A percentile compares a stretch with the other conserved stretches of the same genome.
These are phyloP conservation scores for Drosophila mojavensis DNA, from an alignment of 1,140 invertebrate genomes.

Conservation along the genomic window DNA sequence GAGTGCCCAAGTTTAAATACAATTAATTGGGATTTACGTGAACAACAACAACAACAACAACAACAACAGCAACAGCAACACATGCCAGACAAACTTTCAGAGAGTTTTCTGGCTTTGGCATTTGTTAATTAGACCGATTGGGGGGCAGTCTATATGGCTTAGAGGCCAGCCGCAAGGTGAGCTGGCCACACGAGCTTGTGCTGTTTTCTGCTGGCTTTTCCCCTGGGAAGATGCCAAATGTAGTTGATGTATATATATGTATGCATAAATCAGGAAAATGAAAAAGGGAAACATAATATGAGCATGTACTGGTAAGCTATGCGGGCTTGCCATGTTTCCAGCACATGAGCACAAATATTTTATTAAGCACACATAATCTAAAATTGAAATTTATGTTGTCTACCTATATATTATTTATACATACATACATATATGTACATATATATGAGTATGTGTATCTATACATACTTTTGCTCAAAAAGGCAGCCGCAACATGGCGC, in stretches of 20 bases:
- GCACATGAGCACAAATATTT: constrained; percentile 63
- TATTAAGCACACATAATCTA: constrained; percentile 76
- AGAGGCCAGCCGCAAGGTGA: constrained; percentile 19
- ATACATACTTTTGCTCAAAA: constrained; percentile 29
- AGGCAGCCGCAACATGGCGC: constrained; percentile 25
- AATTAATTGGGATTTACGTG: constrained; percentile 34
- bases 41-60: constrained; percentile 16
- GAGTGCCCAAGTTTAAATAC: constrained; percentile 10
- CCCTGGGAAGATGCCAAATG: background rate
- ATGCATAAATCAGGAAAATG: constrained; percentile 20
- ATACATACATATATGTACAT: background rate
- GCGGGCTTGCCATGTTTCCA: constrained; percentile 7
- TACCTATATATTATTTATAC: constrained; percentile 7
- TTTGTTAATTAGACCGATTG: constrained; percentile 69
- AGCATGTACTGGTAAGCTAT: background rate
- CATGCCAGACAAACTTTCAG: constrained; percentile 35
- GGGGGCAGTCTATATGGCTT: constrained; percentile 24
- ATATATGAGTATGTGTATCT: background rate
- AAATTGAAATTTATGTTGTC: constrained; percentile 77
- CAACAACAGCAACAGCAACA: constrained; percentile 4
- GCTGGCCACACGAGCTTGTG: constrained; percentile 3
- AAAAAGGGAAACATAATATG: background rate
- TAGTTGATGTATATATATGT: background rate
- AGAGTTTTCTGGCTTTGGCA: constrained; percentile 54
- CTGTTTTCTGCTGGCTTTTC: background rate